phyloP scores from a whole-genome alignment of 2,888 invertebrate species.

The Spodoptera picta region DNA sequence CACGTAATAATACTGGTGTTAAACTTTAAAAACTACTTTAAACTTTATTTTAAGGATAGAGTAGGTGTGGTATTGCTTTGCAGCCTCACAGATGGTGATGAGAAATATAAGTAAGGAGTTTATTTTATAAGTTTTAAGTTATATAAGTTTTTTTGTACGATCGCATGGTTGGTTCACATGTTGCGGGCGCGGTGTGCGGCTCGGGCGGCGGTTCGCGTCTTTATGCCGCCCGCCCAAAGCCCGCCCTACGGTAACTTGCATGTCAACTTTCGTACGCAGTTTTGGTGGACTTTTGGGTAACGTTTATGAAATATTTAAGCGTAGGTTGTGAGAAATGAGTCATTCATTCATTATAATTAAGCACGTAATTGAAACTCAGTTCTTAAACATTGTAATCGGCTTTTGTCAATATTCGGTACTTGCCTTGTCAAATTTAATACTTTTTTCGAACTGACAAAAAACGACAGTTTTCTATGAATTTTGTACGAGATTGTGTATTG shows the following conservation, averaged over 20 bases:
- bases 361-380: too few relatives aligned
- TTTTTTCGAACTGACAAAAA: too few relatives aligned
- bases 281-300: conserved; percentile 28
- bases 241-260: conserved; percentile 60
- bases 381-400: too few relatives aligned
- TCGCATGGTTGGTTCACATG: conserved; percentile 65
- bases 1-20: conserved; percentile 51
- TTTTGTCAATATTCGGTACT: too few relatives aligned
- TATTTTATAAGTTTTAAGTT: conserved; percentile 29
- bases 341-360: too few relatives aligned
- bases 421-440: too few relatives aligned
- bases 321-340: too few relatives aligned
- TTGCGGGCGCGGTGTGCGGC: conserved; percentile 62
- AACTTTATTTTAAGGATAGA: conserved; percentile 58
- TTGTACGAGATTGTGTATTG: too few relatives aligned
- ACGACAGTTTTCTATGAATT: too few relatives aligned
- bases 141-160: conserved; percentile 51
- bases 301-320: conserved; percentile 6
- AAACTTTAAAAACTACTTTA: conserved; percentile 62
- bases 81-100: conserved; percentile 58
- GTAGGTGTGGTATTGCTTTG: conserved; percentile 58
- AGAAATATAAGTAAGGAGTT: conserved; percentile 17
- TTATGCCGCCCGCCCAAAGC: conserved; percentile 71
- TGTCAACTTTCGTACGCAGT: conserved; percentile 59
- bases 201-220: conserved; percentile 72